phyloP scores from a whole-genome alignment of 1,140 invertebrate species.

The Lepidurus packardi region DNA sequence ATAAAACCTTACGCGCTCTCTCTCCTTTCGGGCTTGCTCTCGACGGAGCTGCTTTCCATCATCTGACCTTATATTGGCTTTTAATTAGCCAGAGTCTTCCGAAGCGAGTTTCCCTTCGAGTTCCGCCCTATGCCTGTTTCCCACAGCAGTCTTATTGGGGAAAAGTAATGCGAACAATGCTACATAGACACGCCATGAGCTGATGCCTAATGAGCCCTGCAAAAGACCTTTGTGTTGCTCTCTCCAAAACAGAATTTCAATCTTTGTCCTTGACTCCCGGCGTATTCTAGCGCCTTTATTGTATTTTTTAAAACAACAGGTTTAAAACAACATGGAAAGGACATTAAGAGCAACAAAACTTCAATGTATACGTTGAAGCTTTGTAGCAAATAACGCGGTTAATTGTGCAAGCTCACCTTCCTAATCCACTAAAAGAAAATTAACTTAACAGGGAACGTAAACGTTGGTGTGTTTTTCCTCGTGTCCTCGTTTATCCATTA shows the following conservation, averaged over 20 bases:
- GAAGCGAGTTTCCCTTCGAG: not conserved
- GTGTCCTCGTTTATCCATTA: too few relatives aligned
- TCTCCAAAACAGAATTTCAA: not conserved
- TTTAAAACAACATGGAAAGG: too few relatives aligned
- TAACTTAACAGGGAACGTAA: not conserved
- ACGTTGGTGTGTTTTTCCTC: too few relatives aligned
- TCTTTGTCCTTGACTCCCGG: not conserved
- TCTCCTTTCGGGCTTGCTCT: not conserved
- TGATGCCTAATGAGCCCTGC: not conserved
- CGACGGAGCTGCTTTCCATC: not conserved
- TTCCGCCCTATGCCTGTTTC: not conserved
- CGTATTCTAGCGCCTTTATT: not conserved
- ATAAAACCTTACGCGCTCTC: not conserved
- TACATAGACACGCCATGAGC: not conserved
- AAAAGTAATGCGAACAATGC: not conserved
- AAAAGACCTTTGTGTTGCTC: not conserved
- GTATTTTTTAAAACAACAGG: too few relatives aligned
- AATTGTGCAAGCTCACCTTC: too few relatives aligned
- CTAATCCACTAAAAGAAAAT: not conserved
- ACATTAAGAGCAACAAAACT: too few relatives aligned
- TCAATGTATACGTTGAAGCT: too few relatives aligned
- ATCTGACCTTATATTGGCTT: not conserved
- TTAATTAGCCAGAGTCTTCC: constrained; percentile 7
- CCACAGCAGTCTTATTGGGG: not conserved
- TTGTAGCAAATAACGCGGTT: too few relatives aligned